Base-by-base conservation (phyloP, 1,140 invertebrate species). In the Melipona quadrifasciata region DNA sequence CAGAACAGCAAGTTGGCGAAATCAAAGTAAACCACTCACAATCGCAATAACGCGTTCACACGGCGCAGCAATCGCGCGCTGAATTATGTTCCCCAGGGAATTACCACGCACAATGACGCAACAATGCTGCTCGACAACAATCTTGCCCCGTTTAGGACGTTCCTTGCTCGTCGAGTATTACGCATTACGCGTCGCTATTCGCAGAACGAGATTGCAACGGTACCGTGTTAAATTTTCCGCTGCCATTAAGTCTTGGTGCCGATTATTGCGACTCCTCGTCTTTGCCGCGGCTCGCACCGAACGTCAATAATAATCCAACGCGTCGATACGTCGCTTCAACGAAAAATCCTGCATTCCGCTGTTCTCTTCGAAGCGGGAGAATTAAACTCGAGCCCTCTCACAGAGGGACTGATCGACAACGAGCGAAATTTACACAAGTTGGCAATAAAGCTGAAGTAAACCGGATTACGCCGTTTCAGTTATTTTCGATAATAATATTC, bases 211-310 rank as follows among this genome's bases (percentile, higher is more conserved):
- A 31, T 34, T 24, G 34, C 68, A 21, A 39, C 34, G 10, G 34
- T 4, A 12, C 58, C 64, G 85, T 76, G 76, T 86, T 85, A 86
- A 87, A 87, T 87, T 85, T 81, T 61, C 21, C 34, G 51, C 34
- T 47, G 65, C 24, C 51, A 24, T 64, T 87, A 72, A 81, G 85
- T 85, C 78, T 76, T 24, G 24, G 55, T 27, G 70, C 57, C 80
- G 74, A 87, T 86, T 85, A 72, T 80, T 71, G 31, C 27, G 39
- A 39, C 8, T 47, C 39, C 64, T 85, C 51, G 65, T 72, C 27
- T 76, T 27, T 53, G 10, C n/a, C 16, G 31, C 21, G 51, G 64
- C 31, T 31, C 17, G 21, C 34, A 34, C 31, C 31, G 27, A 68
- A 34, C 67, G 27, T 27, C 27, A 1, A 31, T 31, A 31, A 65